phyloP scores from a whole-genome alignment of 2,113 vertebrate species.

The Leptobrachium leishanense region DNA sequence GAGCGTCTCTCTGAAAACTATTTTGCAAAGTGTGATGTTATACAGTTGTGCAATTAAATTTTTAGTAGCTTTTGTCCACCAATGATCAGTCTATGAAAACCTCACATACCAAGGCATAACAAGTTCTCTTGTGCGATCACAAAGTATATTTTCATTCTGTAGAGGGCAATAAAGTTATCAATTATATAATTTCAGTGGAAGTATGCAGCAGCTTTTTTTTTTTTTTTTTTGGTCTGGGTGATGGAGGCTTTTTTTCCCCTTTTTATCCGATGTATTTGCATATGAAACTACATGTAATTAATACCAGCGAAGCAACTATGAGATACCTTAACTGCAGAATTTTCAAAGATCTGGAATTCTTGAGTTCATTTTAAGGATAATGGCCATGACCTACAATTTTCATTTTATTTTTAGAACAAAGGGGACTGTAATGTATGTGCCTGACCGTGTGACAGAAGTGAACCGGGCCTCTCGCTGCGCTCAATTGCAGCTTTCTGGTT shows the following conservation, averaged over 20 bases:
- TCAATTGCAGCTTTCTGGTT: conserved; percentile 47
- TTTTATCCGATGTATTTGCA: conserved; percentile 62
- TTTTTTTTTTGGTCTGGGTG: too few relatives aligned
- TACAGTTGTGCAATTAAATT: too few relatives aligned
- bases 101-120: too few relatives aligned
- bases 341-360: conserved; percentile 65
- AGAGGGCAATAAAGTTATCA: too few relatives aligned
- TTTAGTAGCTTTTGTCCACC: too few relatives aligned
- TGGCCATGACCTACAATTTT: conserved; percentile 64
- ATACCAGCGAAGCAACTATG: conserved; percentile 73
- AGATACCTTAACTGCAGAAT: conserved; percentile 72
- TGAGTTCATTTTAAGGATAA: conserved; percentile 70
- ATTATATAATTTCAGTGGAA: conserved; percentile 60
- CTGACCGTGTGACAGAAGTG: conserved; percentile 36
- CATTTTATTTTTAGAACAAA: conserved; percentile 63
- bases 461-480: conserved; percentile 26
- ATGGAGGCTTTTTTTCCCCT: too few relatives aligned
- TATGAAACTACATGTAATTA: conserved; percentile 70
- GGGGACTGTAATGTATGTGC: conserved; percentile 40
- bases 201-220: conserved; percentile 35
- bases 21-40: too few relatives aligned
- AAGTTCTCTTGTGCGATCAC: too few relatives aligned
- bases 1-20: too few relatives aligned
- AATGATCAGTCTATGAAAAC: too few relatives aligned
- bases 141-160: too few relatives aligned